Percentiles rank a stretch among this genome's conserved stretches.
Evolutionary conservation across 2,113 vertebrate species (phyloP).

Genomic region (Morphnarchus princeps): DNA sequence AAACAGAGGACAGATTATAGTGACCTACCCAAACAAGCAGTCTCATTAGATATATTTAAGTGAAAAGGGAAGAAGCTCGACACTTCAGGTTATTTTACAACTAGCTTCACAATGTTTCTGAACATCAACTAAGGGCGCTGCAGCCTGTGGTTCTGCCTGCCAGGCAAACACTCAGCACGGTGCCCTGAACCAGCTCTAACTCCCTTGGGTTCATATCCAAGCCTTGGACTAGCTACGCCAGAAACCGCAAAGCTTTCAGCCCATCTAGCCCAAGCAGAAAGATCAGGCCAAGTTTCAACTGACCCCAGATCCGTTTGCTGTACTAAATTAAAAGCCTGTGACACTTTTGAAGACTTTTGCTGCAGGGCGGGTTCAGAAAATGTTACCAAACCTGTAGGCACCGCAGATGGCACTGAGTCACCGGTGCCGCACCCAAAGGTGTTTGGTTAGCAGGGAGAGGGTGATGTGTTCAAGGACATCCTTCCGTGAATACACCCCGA

Average conservation of each 20-base stretch:
- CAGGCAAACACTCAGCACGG: not conserved
- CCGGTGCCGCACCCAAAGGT: rapidly evolving
- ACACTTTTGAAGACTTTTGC: not conserved
- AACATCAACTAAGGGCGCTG: not conserved
- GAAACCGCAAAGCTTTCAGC: not conserved
- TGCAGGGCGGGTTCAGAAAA: conserved; percentile 25
- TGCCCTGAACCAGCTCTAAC: not conserved
- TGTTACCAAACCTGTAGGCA: conserved; percentile 42
- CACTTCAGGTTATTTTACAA: not conserved
- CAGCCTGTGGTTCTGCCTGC: not conserved
- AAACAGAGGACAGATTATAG: not conserved
- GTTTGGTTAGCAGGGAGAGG: not conserved
- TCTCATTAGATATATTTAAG: not conserved
- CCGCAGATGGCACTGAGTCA: not conserved
- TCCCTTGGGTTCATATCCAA: not conserved
- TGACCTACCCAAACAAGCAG: not conserved
- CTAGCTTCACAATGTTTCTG: not conserved
- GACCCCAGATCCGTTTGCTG: not conserved
- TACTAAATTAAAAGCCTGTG: not conserved
- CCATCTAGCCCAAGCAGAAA: not conserved
- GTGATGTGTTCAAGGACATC: not conserved
- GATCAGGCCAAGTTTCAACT: not conserved
- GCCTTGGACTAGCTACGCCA: not conserved
- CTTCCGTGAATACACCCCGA: not conserved
- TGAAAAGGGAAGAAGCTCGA: not conserved